Base-by-base conservation (phyloP, 2,113 vertebrate species). In the Tetraodon nigroviridis region DNA sequence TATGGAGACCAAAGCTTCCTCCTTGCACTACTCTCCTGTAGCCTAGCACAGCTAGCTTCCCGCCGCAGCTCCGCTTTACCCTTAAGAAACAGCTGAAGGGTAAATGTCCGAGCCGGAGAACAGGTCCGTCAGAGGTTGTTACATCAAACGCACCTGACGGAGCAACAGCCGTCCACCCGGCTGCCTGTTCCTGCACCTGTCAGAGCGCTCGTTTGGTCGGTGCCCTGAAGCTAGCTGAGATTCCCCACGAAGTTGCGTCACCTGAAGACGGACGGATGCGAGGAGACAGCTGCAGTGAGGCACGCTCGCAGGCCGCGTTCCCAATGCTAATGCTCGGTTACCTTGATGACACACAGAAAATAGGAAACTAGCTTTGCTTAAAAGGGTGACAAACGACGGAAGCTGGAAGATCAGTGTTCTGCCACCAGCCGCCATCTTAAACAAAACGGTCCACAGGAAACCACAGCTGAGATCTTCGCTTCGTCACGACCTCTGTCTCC, bases 201-300 rank as follows among this genome's bases (percentile, higher is more conserved):
- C 22, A 24, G 22, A 32, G 51, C 68, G 24, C 44, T 63, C 57
- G 4, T 71, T 41, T 67, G 66, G 67, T 59, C 61, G 68, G 62
- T 83, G 55, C 65, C 58, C 51, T 64, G n/a, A 67, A 47, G 61
- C 59, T 77, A 41, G 1, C 18, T 64, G 49, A 60, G 52, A 66
- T 58, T 58, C 24, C 8, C 75, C 67, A 37, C 66, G 68, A 80
- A 66, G 70, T 76, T 83, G 62, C 68, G 61, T 82, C 73, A 60
- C 70, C 67, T 63, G 62, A 68, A 55, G 51, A 57, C 7, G 18
- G 73, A 71, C 66, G 27, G 71, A 84, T 81, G 46, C 55, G 77
- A 79, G 70, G 69, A 84, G 80, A 84, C 80, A 78, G 75, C 75
- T 79, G 75, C 71, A 80, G 51, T 64, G 63, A 75, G 48, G 56